Percentiles rank a stretch among this genome's conserved stretches.
Evolutionary conservation across 2,113 vertebrate genomes (phyloP).

Genomic region (Mormyrus lacerda): DNA sequence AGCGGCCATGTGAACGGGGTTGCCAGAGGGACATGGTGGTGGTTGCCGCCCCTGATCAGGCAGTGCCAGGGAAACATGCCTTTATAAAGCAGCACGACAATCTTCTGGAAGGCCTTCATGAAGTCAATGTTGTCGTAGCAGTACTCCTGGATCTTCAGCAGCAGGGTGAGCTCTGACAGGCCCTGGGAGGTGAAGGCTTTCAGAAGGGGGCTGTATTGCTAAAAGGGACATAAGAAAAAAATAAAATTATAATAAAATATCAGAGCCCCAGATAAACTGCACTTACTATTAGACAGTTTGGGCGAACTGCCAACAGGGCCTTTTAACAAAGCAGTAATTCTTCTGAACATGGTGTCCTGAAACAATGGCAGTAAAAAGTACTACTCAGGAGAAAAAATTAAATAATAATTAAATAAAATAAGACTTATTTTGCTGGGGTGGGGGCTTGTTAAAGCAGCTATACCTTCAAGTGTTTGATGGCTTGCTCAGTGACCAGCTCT

Average conservation of each 20-base stretch:
- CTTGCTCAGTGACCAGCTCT: slow-evolving; percentile 98
- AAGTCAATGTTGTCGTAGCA: slow-evolving; percentile 99
- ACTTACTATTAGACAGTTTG: not conserved
- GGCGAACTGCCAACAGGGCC: not conserved
- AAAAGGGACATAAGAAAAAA: not conserved
- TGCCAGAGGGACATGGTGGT: not conserved
- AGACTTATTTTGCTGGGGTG: not conserved
- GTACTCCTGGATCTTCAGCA: slow-evolving; percentile 99
- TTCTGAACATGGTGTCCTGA: not conserved
- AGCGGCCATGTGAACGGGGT: not conserved
- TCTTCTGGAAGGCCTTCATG: slow-evolving; percentile 99
- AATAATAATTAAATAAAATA: not conserved
- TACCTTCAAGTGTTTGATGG: slow-evolving; percentile 95
- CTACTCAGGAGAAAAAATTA: not conserved
- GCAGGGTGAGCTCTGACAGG: slow-evolving; percentile 93
- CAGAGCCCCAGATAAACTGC: not conserved
- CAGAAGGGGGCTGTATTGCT: slow-evolving; percentile 99
- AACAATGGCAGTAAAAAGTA: not conserved
- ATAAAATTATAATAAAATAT: not conserved
- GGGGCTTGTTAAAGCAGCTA: not conserved
- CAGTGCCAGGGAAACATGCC: slow-evolving; percentile 51
- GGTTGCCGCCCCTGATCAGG: no score
- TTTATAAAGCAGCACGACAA: slow-evolving; percentile 99
- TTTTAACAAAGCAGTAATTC: not conserved
- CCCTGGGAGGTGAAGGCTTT: slow-evolving; percentile 98